phyloP scores from a whole-genome alignment of 1,140 invertebrate species.

The Lordiphosa stackelbergi region DNA sequence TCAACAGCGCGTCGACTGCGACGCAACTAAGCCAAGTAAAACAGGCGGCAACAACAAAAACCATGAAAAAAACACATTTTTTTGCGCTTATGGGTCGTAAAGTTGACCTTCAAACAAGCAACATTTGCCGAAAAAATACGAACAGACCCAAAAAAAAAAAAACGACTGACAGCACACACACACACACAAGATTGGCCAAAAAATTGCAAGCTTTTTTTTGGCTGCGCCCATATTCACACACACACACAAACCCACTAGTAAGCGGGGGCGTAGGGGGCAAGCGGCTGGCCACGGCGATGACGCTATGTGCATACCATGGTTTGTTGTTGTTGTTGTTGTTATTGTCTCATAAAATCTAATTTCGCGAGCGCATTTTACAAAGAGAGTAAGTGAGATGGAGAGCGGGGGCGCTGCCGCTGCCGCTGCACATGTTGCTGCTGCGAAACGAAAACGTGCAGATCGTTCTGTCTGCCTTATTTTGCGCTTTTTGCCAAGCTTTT shows the following conservation, averaged over 20 bases:
- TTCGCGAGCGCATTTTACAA: conserved; percentile 63
- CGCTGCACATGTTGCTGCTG: conserved; percentile 22
- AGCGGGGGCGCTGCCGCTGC: conserved; percentile 33
- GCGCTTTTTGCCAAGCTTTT: conserved; percentile 2
- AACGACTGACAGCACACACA: conserved; percentile 23
- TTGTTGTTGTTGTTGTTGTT: conserved; percentile 46
- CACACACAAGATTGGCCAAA: conserved; percentile 61
- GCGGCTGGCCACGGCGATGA: conserved; percentile 46
- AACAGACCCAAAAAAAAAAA: conserved; percentile 42
- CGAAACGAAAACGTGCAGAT: conserved; percentile 31
- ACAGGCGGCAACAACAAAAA: conserved; percentile 53
- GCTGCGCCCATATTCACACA: conserved; percentile 70
- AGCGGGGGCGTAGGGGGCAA: conserved; percentile 1
- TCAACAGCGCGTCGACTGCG: conserved; percentile 34
- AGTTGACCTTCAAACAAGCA: conserved; percentile 76
- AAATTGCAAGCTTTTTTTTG: conserved; percentile 71
- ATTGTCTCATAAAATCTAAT: conserved; percentile 73
- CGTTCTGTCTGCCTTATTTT: conserved; percentile 30
- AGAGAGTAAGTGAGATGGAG: conserved; percentile 42
- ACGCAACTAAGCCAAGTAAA: conserved; percentile 72
- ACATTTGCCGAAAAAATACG: conserved; percentile 69
- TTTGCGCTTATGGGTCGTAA: conserved; percentile 77
- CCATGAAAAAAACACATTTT: conserved; percentile 32
- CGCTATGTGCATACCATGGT: conserved; percentile 63
- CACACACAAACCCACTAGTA: conserved; percentile 1